phyloP scores from a whole-genome alignment of 2,888 invertebrate genomes.

The Girardia tigrina region DNA sequence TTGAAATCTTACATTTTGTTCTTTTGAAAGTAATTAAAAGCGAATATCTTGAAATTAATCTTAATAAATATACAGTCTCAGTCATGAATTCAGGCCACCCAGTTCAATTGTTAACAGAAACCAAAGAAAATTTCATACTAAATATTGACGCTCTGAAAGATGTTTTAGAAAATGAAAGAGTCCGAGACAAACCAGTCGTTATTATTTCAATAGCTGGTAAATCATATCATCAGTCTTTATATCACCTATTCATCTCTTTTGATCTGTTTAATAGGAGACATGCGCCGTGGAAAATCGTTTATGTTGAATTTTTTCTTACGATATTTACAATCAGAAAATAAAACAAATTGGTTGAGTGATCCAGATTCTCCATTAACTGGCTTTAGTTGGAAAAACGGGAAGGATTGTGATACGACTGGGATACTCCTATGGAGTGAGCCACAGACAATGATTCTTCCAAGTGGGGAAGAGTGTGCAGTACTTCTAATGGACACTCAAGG shows the following conservation, averaged over 20 bases:
- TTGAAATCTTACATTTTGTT: too few species aligned
- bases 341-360: slow-evolving; percentile 67
- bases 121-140: neutral
- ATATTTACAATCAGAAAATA: slow-evolving; percentile 64
- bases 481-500: slow-evolving; percentile 79
- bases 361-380: slow-evolving; percentile 70
- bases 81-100: too few species aligned
- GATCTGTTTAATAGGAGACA: too few species aligned
- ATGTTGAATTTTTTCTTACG: slow-evolving; percentile 86
- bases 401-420: slow-evolving; percentile 87
- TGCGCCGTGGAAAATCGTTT: slow-evolving; percentile 93
- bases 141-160: neutral
- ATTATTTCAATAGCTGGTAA: slow-evolving; percentile 91
- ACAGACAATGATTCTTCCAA: slow-evolving; percentile 56
- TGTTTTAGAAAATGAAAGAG: slow-evolving; percentile 38
- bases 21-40: too few species aligned
- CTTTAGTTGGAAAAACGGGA: slow-evolving; percentile 82
- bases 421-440: slow-evolving; percentile 90
- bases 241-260: too few species aligned
- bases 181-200: slow-evolving; percentile 59
- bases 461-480: slow-evolving; percentile 61
- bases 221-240: too few species aligned
- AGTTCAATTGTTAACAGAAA: neutral
- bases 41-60: too few species aligned
- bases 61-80: too few species aligned